Conservation (phyloP, 2,113 vertebrate species). For the Silurus meridionalis region DNA sequence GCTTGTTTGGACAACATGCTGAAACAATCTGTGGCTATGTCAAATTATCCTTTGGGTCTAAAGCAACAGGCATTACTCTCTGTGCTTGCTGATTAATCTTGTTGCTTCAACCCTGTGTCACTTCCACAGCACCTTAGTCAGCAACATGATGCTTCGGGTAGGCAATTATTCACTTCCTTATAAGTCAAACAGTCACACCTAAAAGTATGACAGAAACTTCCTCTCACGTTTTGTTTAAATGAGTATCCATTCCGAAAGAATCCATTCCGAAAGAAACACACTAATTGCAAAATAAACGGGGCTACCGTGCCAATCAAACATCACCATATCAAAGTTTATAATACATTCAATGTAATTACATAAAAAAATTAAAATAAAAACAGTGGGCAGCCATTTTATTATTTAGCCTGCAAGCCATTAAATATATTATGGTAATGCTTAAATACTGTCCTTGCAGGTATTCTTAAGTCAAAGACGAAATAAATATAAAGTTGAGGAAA, state of each 20-base stretch:
- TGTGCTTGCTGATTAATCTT: neutral
- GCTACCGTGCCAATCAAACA: neutral
- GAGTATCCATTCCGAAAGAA: too few species aligned
- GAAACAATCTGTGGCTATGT: neutral
- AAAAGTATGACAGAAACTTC: neutral
- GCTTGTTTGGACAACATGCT: neutral
- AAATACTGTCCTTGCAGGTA: neutral
- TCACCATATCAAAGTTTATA: neutral
- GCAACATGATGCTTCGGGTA: neutral
- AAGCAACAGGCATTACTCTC: neutral
- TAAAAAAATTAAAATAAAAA: neutral
- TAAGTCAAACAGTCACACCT: neutral
- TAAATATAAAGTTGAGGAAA: neutral
- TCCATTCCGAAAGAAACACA: neutral
- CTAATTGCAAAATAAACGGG: neutral
- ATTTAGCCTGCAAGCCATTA: neutral
- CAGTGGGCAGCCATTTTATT: neutral
- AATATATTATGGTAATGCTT: neutral
- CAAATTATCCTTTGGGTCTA: neutral
- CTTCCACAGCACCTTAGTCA: neutral
- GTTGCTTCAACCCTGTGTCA: neutral
- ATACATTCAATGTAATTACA: neutral
- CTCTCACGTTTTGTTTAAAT: neutral
- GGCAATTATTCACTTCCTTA: slow-evolving; percentile 18
- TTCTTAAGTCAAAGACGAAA: neutral